Percentiles rank a stretch among this genome's conserved stretches.
Conservation (phyloP, 2,113 vertebrate species). For the Thryonomys swinderianus region DNA sequence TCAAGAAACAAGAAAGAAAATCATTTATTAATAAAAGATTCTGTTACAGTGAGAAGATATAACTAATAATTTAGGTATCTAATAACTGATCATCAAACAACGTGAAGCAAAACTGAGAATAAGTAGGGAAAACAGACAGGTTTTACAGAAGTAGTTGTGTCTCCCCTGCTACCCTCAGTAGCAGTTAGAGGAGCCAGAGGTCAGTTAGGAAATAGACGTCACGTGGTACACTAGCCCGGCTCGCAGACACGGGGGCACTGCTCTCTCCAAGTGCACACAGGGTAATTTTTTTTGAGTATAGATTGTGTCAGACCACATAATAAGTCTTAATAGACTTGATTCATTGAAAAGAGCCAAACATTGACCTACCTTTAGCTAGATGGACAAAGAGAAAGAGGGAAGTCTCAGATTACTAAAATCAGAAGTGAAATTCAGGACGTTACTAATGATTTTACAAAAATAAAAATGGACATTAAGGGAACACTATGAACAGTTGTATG, state of each 20-base stretch:
- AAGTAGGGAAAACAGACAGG: not conserved
- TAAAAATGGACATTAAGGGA: not conserved
- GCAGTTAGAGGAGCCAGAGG: not conserved
- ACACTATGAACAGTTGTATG: not conserved
- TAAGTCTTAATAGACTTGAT: not conserved
- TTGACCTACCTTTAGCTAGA: not conserved
- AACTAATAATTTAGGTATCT: not conserved
- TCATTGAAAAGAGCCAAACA: not conserved
- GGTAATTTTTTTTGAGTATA: not conserved
- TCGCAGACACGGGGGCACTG: not conserved
- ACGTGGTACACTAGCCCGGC: no score
- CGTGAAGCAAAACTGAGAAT: not conserved
- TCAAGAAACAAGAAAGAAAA: not conserved
- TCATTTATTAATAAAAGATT: not conserved
- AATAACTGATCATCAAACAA: not conserved
- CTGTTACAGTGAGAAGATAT: not conserved
- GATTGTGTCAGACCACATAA: not conserved
- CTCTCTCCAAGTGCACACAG: not conserved
- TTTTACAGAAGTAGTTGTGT: no score
- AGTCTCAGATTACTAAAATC: not conserved
- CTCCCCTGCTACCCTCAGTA: not conserved
- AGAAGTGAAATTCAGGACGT: not conserved
- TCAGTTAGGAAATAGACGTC: not conserved
- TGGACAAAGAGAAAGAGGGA: not conserved
- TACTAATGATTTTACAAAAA: not conserved